Conservation (phyloP, 2,797 vertebrate species). For the Sparidentex hasta region DNA sequence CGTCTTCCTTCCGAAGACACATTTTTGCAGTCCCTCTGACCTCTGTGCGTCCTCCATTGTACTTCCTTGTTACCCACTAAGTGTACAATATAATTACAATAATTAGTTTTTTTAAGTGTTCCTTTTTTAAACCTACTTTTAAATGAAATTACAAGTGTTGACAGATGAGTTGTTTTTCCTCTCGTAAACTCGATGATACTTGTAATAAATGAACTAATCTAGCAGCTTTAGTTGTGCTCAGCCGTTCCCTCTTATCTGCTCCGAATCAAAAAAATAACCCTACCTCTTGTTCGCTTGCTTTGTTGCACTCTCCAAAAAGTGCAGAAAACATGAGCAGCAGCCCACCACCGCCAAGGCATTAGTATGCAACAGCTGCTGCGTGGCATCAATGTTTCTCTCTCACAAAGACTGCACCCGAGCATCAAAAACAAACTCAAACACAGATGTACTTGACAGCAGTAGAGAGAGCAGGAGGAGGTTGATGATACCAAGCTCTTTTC, state of each 20-base stretch:
- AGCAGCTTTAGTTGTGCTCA: neutral
- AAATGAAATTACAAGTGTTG: neutral
- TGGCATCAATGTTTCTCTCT: slow-evolving; percentile 50
- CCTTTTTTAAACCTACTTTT: slow-evolving; percentile 1
- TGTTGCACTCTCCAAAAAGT: slow-evolving; percentile 27
- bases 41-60: neutral
- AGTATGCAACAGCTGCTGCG: slow-evolving; percentile 62
- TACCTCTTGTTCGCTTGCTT: slow-evolving; percentile 27
- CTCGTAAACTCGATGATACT: neutral
- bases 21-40: neutral
- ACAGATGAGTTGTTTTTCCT: slow-evolving; percentile 7
- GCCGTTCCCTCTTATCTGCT: slow-evolving; percentile 8
- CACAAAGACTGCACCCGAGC: slow-evolving; percentile 54
- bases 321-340: slow-evolving; percentile 26
- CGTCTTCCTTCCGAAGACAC: too few species aligned
- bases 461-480: slow-evolving; percentile 29
- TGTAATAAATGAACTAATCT: slow-evolving; percentile 15
- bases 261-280: slow-evolving; percentile 23
- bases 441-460: slow-evolving; percentile 52
- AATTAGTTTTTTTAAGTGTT: neutral
- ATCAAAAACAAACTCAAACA: slow-evolving; percentile 57
- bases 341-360: slow-evolving; percentile 43
- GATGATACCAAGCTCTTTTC: slow-evolving; percentile 14
- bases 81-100: too few species aligned
- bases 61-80: neutral